These are phyloP conservation scores for Holocentrus rufus DNA, from an alignment of 2,797 vertebrate species.

Conservation along the genomic window DNA sequence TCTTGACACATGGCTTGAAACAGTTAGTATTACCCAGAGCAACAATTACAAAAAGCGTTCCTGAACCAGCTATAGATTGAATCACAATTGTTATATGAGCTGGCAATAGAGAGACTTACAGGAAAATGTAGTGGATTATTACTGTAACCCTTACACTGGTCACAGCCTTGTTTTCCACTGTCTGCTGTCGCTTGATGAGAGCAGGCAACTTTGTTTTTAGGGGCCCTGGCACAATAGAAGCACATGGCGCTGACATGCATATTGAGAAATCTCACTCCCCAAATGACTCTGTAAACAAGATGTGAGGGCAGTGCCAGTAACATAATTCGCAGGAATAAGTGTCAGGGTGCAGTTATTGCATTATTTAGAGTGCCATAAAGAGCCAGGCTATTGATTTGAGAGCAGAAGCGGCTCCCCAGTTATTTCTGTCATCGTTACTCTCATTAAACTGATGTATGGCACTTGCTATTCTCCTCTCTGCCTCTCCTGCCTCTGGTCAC, in stretches of 20 bases:
- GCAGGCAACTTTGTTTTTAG: constrained; percentile 29
- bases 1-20: too few relatives aligned
- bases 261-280: constrained; percentile 60
- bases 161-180: background rate
- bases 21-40: too few relatives aligned
- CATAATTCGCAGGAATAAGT: constrained; percentile 77
- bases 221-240: constrained; percentile 21
- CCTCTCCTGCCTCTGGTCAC: constrained; percentile 43
- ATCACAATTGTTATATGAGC: too few relatives aligned
- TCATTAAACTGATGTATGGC: constrained; percentile 83
- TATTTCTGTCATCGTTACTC: constrained; percentile 81
- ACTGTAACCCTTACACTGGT: background rate
- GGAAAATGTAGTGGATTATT: background rate
- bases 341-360: constrained; percentile 79
- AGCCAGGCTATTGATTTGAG: constrained; percentile 81
- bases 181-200: background rate
- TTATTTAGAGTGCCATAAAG: constrained; percentile 83
- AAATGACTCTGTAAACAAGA: constrained; percentile 81
- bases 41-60: too few relatives aligned
- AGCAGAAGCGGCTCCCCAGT: constrained; percentile 77
- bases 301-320: constrained; percentile 71
- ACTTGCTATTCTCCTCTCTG: constrained; percentile 58
- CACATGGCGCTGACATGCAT: constrained; percentile 60
- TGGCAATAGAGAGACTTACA: too few relatives aligned
- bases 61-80: too few relatives aligned